Evolutionary conservation across 1,140 invertebrate genomes (phyloP).

Genomic region (Atta cephalotes): DNA sequence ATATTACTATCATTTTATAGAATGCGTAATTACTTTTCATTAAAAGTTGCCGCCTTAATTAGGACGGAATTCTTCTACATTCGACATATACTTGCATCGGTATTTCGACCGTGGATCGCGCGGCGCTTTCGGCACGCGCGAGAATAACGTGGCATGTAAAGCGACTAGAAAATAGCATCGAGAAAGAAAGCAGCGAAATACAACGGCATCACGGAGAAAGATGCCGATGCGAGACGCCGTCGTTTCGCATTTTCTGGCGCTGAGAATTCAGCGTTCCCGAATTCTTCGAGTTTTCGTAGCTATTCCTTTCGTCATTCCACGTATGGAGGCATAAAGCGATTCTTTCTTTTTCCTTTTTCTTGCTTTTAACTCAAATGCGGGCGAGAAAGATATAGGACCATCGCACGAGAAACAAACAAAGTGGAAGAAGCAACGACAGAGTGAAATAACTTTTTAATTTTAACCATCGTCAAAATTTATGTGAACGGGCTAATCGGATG

Average conservation of each 20-base stretch:
- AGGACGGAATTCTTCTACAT: not conserved
- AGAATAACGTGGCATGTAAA: conserved; percentile 32
- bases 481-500: not conserved
- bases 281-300: conserved; percentile 66
- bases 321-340: conserved; percentile 2
- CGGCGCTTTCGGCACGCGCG: conserved; percentile 17
- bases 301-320: not conserved
- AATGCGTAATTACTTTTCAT: too few relatives aligned
- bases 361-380: conserved; percentile 28
- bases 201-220: conserved; percentile 26
- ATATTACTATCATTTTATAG: not conserved
- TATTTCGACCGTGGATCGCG: conserved; percentile 31
- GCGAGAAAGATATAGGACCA: conserved; percentile 31
- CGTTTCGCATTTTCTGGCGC: conserved; percentile 62
- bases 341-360: conserved; percentile 7
- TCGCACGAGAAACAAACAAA: not conserved
- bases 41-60: conserved; percentile 23
- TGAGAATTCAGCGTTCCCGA: conserved; percentile 66
- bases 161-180: conserved; percentile 16
- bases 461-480: not conserved
- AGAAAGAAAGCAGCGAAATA: conserved; percentile 16
- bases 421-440: not conserved
- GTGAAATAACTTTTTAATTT: conserved; percentile 31
- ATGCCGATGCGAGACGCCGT: conserved; percentile 21
- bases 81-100: conserved; percentile 22